Evolutionary conservation across 1,140 invertebrate species (phyloP).

Genomic region (Paracyclopina nana): DNA sequence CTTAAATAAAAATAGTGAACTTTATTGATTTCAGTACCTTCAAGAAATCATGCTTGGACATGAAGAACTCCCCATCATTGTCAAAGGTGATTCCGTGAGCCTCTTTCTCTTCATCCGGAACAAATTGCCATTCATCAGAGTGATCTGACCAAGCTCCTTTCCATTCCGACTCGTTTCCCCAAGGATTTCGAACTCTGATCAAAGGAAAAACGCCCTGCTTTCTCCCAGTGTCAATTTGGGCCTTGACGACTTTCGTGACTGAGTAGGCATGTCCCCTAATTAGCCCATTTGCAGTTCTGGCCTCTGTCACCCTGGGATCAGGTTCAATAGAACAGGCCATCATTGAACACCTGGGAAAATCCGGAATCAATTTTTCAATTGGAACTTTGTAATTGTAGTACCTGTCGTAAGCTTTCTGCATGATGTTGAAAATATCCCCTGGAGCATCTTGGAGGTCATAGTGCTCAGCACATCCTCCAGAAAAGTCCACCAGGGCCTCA

Average conservation of each 20-base stretch:
- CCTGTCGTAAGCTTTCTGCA: constrained; percentile 79
- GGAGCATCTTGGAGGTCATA: constrained; percentile 68
- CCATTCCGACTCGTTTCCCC: constrained; percentile 96
- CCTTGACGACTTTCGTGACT: constrained; percentile 71
- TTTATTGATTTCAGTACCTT: too few species aligned
- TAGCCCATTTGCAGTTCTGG: constrained; percentile 66
- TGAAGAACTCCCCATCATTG: constrained; percentile 97
- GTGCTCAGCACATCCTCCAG: constrained; percentile 82
- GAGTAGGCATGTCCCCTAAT: constrained; percentile 88
- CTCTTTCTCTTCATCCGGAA: constrained; percentile 67
- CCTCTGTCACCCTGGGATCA: constrained; percentile 66
- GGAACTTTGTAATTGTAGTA: too few species aligned
- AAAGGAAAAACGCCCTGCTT: constrained; percentile 42
- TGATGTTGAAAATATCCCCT: constrained; percentile 70
- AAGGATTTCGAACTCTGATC: constrained; percentile 77
- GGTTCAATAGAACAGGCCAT: constrained; percentile 95
- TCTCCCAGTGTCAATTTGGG: constrained; percentile 68
- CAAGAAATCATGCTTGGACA: constrained; percentile 37
- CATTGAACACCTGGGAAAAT: constrained; percentile 70
- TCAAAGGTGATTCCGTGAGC: constrained; percentile 77
- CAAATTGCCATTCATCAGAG: constrained; percentile 77
- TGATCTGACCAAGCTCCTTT: constrained; percentile 88
- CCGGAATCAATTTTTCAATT: too few species aligned
- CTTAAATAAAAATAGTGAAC: too few species aligned
- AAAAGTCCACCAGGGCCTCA: constrained; percentile 98